Evolutionary conservation across 2,888 invertebrate genomes (phyloP).

Genomic region (Cecidostiba fungosa): DNA sequence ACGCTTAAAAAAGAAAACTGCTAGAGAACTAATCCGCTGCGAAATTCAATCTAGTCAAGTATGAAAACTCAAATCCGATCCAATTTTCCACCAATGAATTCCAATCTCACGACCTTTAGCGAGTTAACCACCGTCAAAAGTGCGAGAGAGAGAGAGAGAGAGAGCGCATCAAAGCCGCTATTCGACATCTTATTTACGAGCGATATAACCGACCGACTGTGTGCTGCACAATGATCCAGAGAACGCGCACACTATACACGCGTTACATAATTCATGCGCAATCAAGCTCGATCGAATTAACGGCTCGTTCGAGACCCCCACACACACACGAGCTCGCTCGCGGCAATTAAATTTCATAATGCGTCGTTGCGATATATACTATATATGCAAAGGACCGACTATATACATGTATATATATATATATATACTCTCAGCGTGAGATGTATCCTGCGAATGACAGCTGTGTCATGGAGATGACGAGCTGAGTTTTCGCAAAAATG

Average conservation of each 20-base stretch:
- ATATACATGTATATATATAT: too few species aligned
- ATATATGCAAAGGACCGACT: background rate
- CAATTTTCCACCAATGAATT: slow-evolving; percentile 5
- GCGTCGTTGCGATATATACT: background rate
- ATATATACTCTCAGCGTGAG: too few species aligned
- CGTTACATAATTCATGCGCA: slow-evolving; percentile 17
- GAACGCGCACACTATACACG: too few species aligned
- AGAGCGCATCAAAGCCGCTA: background rate
- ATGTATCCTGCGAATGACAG: background rate
- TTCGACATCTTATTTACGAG: background rate
- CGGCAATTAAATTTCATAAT: slow-evolving; percentile 2
- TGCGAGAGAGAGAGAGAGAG: too few species aligned
- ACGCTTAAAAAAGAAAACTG: background rate
- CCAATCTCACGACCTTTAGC: background rate
- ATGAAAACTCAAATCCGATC: background rate
- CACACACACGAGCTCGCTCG: background rate
- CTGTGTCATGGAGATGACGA: background rate
- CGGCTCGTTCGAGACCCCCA: background rate
- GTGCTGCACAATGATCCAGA: background rate
- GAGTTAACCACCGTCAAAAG: background rate
- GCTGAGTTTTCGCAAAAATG: background rate
- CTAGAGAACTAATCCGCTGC: background rate
- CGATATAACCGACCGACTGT: background rate
- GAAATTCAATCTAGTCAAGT: background rate
- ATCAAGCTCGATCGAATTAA: slow-evolving; percentile 22